These are phyloP conservation scores for Verasper variegatus DNA, from an alignment of 2,113 vertebrate species.

Conservation along the genomic window DNA sequence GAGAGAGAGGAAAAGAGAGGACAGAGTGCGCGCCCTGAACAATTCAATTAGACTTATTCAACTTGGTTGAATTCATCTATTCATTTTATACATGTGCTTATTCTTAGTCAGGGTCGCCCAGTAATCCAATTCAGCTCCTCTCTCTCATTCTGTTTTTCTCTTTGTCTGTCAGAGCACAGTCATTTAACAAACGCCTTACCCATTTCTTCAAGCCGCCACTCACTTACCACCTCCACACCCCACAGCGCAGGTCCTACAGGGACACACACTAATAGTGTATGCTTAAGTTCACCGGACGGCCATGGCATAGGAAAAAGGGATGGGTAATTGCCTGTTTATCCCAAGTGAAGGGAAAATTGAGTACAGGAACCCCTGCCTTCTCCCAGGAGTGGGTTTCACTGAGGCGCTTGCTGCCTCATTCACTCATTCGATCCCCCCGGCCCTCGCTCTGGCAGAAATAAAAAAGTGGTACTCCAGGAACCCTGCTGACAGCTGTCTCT, in stretches of 20 bases:
- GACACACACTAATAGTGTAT: constrained; percentile 93
- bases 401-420: constrained; percentile 73
- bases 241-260: constrained; percentile 87
- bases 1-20: constrained; percentile 39
- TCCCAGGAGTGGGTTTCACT: constrained; percentile 76
- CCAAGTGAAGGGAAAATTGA: constrained; percentile 89
- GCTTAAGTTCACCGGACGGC: constrained; percentile 92
- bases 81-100: constrained; percentile 47
- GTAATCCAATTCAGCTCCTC: constrained; percentile 57
- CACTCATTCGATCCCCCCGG: constrained; percentile 77
- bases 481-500: constrained; percentile 79
- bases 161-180: constrained; percentile 60
- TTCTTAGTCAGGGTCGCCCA: constrained; percentile 52
- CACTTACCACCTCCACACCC: constrained; percentile 69
- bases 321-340: constrained; percentile 98
- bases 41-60: constrained; percentile 66
- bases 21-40: constrained; percentile 28
- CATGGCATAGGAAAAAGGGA: constrained; percentile 90
- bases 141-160: constrained; percentile 38
- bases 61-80: constrained; percentile 52
- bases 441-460: constrained; percentile 72
- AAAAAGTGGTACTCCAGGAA: constrained; percentile 76
- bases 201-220: constrained; percentile 71
- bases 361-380: constrained; percentile 82
- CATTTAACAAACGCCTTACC: constrained; percentile 72